Conservation (phyloP, 2,113 vertebrate species). For the Cyanistes caeruleus region DNA sequence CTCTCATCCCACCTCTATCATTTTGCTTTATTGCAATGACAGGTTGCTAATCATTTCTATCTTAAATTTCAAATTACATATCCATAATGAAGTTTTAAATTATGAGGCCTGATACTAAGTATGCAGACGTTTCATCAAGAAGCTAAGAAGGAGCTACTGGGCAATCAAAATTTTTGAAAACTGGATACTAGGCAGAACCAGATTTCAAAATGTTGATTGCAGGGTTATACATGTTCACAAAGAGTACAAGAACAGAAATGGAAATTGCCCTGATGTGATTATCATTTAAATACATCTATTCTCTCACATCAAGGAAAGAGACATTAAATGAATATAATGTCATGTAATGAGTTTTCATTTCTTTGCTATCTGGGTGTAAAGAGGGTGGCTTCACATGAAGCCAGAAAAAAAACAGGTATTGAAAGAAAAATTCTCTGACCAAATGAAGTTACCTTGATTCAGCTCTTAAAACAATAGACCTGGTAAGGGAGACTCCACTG, state of each 20-base stretch:
- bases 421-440: neutral
- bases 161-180: slow-evolving; percentile 42
- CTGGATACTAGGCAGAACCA: neutral
- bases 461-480: neutral
- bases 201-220: slow-evolving; percentile 50
- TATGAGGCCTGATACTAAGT: neutral
- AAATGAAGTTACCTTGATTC: neutral
- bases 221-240: neutral
- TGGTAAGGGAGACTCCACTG: neutral
- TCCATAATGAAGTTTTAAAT: slow-evolving; percentile 25
- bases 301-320: neutral
- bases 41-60: neutral
- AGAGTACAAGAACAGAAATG: neutral
- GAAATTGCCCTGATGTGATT: slow-evolving; percentile 37
- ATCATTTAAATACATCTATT: slow-evolving; percentile 19
- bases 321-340: neutral
- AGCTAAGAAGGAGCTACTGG: neutral
- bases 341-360: neutral
- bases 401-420: neutral
- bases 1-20: neutral
- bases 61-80: slow-evolving; percentile 5
- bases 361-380: neutral
- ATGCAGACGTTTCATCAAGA: slow-evolving; percentile 28
- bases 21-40: neutral
- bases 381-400: neutral